phyloP scores from a whole-genome alignment of 2,797 vertebrate species.

The Cyprinodon diabolis region DNA sequence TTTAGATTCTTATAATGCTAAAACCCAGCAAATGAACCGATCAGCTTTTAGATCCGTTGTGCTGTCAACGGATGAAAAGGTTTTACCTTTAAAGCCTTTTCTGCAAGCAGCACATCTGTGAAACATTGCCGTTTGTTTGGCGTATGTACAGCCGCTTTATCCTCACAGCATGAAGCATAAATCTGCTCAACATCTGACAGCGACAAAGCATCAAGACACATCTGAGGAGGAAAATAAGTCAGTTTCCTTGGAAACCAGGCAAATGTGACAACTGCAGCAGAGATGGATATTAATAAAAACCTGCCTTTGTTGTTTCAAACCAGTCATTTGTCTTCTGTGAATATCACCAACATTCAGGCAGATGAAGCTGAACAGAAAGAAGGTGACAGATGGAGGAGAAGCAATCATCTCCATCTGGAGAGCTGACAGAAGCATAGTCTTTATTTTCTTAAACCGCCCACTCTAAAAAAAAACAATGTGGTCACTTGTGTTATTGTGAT shows the following conservation, averaged over 20 bases:
- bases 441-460: neutral
- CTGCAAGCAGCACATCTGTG: neutral
- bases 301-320: neutral
- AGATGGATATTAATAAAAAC: constrained; percentile 3
- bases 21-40: neutral
- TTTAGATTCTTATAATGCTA: neutral
- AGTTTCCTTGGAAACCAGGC: constrained; percentile 53
- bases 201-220: constrained; percentile 19
- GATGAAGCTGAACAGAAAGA: constrained; percentile 2
- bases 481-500: neutral
- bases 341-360: neutral
- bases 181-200: constrained; percentile 7
- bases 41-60: neutral
- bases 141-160: neutral
- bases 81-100: constrained; percentile 4
- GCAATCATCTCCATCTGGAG: constrained; percentile 1
- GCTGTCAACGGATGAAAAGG: neutral
- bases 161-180: neutral
- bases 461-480: neutral
- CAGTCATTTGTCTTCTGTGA: constrained; percentile 14
- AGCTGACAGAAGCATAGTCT: neutral
- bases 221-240: constrained; percentile 23
- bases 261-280: constrained; percentile 28
- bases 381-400: constrained; percentile 5
- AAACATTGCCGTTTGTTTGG: neutral